Evolutionary conservation across 2,888 invertebrate species (phyloP).

Genomic region (Stenurella melanura): DNA sequence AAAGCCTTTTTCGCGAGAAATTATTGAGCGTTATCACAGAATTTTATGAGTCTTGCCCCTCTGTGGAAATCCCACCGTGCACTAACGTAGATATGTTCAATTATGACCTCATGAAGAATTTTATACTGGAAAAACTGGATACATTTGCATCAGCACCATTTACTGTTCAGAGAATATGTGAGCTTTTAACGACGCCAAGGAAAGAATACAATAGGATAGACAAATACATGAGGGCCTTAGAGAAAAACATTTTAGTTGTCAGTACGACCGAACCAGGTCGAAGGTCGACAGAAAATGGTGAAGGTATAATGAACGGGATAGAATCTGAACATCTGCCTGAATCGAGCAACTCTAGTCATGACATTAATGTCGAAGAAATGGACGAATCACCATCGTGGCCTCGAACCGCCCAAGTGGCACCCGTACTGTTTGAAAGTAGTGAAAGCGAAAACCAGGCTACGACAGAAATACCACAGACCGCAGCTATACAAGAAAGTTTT

Average conservation of each 20-base stretch:
- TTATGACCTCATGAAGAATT: constrained; percentile 91
- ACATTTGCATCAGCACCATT: constrained; percentile 94
- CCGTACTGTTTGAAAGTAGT: constrained; percentile 49
- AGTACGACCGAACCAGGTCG: constrained; percentile 83
- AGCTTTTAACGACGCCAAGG: constrained; percentile 91
- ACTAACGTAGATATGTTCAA: constrained; percentile 94
- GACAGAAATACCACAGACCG: constrained; percentile 42
- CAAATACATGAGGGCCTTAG: constrained; percentile 97
- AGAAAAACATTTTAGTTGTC: constrained; percentile 94
- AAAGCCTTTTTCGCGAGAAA: constrained; percentile 91
- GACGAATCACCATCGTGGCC: constrained; percentile 72
- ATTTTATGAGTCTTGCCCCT: constrained; percentile 87
- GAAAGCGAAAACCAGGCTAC: constrained; percentile 47
- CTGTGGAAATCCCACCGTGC: constrained; percentile 86
- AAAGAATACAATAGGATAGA: constrained; percentile 97
- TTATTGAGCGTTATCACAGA: constrained; percentile 90
- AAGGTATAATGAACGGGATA: constrained; percentile 78
- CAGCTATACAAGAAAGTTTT: constrained; percentile 15
- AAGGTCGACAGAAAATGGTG: constrained; percentile 81
- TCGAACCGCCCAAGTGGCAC: constrained; percentile 41
- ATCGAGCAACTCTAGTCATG: constrained; percentile 74
- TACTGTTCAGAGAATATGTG: constrained; percentile 96
- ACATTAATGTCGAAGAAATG: constrained; percentile 78
- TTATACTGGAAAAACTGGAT: constrained; percentile 87
- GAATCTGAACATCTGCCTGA: constrained; percentile 76